Evolutionary conservation across 2,797 vertebrate genomes (phyloP), one percentile per base, ranked within the genome.

Genomic region (Botia kubotai): DNA sequence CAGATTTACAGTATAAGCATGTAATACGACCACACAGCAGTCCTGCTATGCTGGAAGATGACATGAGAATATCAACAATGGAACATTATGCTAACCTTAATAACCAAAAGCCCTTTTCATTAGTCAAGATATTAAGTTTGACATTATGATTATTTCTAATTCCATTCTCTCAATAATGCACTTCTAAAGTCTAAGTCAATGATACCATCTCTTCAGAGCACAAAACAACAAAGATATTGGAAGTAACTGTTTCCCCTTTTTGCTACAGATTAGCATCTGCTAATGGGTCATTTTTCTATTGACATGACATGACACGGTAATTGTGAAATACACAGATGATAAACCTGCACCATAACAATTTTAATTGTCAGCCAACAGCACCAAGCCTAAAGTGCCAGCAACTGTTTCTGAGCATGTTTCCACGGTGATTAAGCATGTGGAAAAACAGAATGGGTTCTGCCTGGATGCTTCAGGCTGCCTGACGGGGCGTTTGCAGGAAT

Each of bases 321-420:
- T 2, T 73, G 63, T 48, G 43, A 72, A 65, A 74, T 23, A 71
- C 67, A 67, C 17, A 55, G 6, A 13, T 13, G 6, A 5, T 23
- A 26, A 73, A 36, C 26, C 14, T 1, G 68, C 13, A 2, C 29
- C n/a, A n/a, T 68, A 50, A 48, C 46, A 60, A 62, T 66, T 78
- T 6, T 13, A 67, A 67, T 48, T 73, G 78, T 71, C 80, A 80
- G 50, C 6, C 53, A 6, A 74, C 62, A 62, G 71, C 46, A 48
- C 21, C n/a, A 62, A 81, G 58, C 71, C 74, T 71, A 46, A 53
- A 82, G 63, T 39, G 2, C 53, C 50, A 7, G 23, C 3, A 52
- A 79, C 62, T 86, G 82, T 84, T 82, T 86, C 70, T 75, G 52
- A 68, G 26, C 33, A 71, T 0, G 83, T 84, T 83, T 84, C 83